Evolutionary conservation across 1,140 invertebrate genomes (phyloP), one percentile per base, ranked within the genome.

Genomic region (Notospermus geniculatus): DNA sequence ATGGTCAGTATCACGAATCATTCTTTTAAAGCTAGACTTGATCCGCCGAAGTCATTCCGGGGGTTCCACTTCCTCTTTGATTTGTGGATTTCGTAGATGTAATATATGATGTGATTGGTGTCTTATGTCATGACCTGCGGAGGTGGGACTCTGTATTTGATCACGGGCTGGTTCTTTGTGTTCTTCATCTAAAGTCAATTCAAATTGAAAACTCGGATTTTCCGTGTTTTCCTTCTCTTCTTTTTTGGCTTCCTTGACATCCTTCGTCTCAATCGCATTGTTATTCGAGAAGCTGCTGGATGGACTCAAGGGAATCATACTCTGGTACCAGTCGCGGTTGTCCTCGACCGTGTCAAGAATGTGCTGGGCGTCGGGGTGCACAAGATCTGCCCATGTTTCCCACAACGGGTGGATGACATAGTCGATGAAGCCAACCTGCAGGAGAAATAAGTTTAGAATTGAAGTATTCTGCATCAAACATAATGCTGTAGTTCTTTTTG

Each of bases 331-430:
- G 82, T 98, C 94, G 54, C 97, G 87, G 81, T 99, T 99, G 80
- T 98, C 93, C 83, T 99, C 96, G 60, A 99, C 84, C 2, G 91
- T 96, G 80, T 98, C 95, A 52, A 99, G 84, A 68, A 99, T 98
- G 55, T 96, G 91, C 82, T 98, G 95, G 11, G 95, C 96, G 78
- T 98, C 95, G 0, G 97, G 97, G 83, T 98, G 93, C 1, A 99
- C 97, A 30, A 99, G 84, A 80, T 99, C 97, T 13, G 94, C 95
- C 97, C 97, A 99, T 2, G 96, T 98, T 80, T 99, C 97, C 93
- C 95, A 99, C 22, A 99, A 82, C 7, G 97, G 97, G 84, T 98
- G 96, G 2, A 98, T 95, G 74, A 99, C 99, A 80, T 98, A 99
- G 83, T 98, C 95, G 74, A 99, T 99, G 78, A 99, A 99, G 65